Evolutionary conservation across 2,888 invertebrate species (phyloP).

Genomic region (Oscheius sp.): DNA sequence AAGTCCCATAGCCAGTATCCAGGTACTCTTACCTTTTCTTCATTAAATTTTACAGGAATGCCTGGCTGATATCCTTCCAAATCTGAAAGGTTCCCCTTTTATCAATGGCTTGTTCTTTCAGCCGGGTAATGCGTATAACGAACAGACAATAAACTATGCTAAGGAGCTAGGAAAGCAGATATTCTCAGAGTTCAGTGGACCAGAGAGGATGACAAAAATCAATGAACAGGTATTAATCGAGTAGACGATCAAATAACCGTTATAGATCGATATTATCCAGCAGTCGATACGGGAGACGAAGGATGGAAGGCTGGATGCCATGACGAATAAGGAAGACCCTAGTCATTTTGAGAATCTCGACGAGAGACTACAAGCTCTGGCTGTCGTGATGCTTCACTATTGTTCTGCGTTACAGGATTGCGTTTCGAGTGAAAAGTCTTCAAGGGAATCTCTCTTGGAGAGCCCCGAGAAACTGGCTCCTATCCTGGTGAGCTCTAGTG

Average conservation of each 20-base stretch:
- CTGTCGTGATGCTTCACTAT: constrained; percentile 90
- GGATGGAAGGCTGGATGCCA: constrained; percentile 74
- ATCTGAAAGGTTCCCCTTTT: constrained; percentile 50
- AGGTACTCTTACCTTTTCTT: constrained; percentile 16
- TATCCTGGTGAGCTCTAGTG: not conserved
- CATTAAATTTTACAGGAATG: too few species aligned
- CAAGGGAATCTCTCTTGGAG: constrained; percentile 18
- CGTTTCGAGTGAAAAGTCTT: constrained; percentile 10
- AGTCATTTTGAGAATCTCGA: constrained; percentile 78
- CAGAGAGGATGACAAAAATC: constrained; percentile 81
- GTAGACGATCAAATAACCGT: too few species aligned
- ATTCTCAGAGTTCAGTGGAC: constrained; percentile 78
- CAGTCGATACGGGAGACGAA: constrained; percentile 81
- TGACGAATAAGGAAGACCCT: constrained; percentile 67
- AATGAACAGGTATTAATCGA: constrained; percentile 80
- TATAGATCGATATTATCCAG: constrained; percentile 81
- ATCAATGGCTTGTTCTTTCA: constrained; percentile 55
- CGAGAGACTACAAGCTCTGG: constrained; percentile 83
- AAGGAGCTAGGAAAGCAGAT: constrained; percentile 86
- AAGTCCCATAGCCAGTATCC: constrained; percentile 47
- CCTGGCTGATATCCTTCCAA: constrained; percentile 47
- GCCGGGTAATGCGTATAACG: constrained; percentile 76
- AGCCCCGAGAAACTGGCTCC: not conserved
- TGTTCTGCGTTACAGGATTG: constrained; percentile 85
- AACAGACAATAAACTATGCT: constrained; percentile 86